Evolutionary conservation across 2,888 invertebrate genomes (phyloP), one percentile per base, ranked within the genome.

Genomic region (Chaetoderma sp.): DNA sequence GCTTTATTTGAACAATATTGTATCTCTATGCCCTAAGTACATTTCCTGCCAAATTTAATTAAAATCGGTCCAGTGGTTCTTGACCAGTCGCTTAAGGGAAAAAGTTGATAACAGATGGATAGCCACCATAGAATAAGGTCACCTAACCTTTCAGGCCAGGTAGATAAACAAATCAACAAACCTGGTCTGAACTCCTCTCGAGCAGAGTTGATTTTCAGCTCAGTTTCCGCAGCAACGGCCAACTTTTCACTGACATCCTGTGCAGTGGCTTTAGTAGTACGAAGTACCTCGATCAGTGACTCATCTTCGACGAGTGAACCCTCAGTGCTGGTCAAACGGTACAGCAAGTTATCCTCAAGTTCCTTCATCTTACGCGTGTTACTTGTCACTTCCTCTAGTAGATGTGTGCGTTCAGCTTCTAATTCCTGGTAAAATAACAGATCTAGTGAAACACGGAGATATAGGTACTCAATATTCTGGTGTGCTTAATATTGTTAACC

Each of bases 331-430:
- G 96, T 96, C 59, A 98, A 88, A n/a, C 96, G 91, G 78, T 93
- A 93, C 16, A 98, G 88, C 56, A 98, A 88, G 85, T 96, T 97
- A 62, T 94, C 94, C 87, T 98, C 98, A 16, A 98, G 88, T 82
- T 96, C 95, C 86, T 98, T 95, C 94, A 97, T 97, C 76, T 94
- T 93, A 68, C 95, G 90, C 86, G 97, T 97, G 88, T 98, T 98
- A 81, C 93, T 94, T 91, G 97, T 95, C 0, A 98, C 97, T 1
- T 96, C 96, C 87, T 96, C 96, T 82, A 98, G 94, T 10, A 98
- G 89, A 8, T 94, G 93, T 0, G 96, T 95, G 60, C 97, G 89
- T 86, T 98, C 97, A 56, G 95, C 93, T 88, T 98, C 98, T 67
- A 98, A 88, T 82, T 98, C 98, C 87, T 87, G 69, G n/a, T 65